Evolutionary conservation across 2,888 invertebrate species (phyloP), one percentile per base, ranked within the genome.

Genomic region (Erebia palarica): DNA sequence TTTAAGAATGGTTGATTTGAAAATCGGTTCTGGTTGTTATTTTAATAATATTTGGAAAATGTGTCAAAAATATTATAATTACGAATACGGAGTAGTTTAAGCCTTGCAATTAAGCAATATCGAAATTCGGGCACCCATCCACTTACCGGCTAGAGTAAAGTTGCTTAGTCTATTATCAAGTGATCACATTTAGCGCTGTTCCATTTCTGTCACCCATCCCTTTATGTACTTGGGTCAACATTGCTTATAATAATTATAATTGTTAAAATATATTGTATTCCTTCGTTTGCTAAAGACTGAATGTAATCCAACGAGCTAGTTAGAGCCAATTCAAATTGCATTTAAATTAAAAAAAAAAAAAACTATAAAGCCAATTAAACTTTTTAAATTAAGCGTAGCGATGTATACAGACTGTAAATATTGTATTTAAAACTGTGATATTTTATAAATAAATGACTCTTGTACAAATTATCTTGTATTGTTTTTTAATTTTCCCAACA

Each of bases 361-460:
- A 36, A 36, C 36, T 59, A 53, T 65, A 64, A 64, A 51, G 21
- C 51, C 64, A 64, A 27, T 74, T 74, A 51, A 18, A n/a, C 11
- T 44, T 21, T 14, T 69, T 65, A 49, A 60, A 72, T 68, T 71
- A 70, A 67, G 18, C 13, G 36, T 71, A 72, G 61, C 21, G 18
- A 73, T 73, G 67, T 66, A 70, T 70, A 79, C 79, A 76, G 73
- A 80, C 76, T 86, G 84, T 88, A 88, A 85, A 85, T 86, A 83
- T 80, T 86, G 85, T 90, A 88, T 84, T 84, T 86, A 86, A 80
- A 82, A 82, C 83, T 83, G 83, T 83, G 83, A 84, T 84, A 84
- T 84, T 83, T 83, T 82, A 77, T 78, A 77, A 80, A 79, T 75
- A 75, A 77, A 79, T 75, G 73, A 77, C 77, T 73, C 64, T 70